A percentile compares a stretch with the other conserved stretches of the same genome.
phyloP scores from a whole-genome alignment of 2,888 invertebrate genomes.

The Drosophila macrospina region DNA sequence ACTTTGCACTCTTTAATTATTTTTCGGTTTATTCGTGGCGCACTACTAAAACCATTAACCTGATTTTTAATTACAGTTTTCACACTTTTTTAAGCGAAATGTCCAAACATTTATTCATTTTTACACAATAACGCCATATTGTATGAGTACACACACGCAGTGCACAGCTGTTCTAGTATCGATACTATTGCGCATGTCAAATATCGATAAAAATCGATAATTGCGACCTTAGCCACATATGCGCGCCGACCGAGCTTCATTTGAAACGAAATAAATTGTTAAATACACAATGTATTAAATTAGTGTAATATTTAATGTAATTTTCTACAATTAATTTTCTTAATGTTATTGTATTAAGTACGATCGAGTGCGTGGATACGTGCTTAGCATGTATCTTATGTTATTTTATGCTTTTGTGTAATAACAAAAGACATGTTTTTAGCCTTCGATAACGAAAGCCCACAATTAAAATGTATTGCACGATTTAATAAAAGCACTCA shows the following conservation, averaged over 20 bases:
- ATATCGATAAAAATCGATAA: conserved; percentile 44
- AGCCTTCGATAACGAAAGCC: neutral
- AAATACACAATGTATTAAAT: neutral
- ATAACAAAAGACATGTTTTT: neutral
- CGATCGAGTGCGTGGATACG: neutral
- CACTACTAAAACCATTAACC: neutral
- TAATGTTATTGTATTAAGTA: neutral
- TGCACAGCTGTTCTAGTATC: conserved; percentile 62
- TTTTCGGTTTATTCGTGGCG: neutral
- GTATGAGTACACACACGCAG: conserved; percentile 70
- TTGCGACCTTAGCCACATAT: neutral
- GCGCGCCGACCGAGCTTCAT: conserved; percentile 39
- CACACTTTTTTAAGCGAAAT: conserved; percentile 15
- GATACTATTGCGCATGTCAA: conserved; percentile 62
- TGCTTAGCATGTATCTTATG: neutral
- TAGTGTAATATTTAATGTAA: neutral
- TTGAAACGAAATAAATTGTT: conserved; percentile 20
- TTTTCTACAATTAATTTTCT: neutral
- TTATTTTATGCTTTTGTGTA: neutral
- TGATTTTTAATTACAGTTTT: conserved; percentile 1
- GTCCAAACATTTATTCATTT: conserved; percentile 36
- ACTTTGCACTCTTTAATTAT: neutral
- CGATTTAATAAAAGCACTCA: conserved; percentile 26
- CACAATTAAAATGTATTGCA: conserved; percentile 24
- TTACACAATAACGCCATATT: conserved; percentile 68